phyloP scores from a whole-genome alignment of 2,113 vertebrate species.

The Xiphophorus maculatus region DNA sequence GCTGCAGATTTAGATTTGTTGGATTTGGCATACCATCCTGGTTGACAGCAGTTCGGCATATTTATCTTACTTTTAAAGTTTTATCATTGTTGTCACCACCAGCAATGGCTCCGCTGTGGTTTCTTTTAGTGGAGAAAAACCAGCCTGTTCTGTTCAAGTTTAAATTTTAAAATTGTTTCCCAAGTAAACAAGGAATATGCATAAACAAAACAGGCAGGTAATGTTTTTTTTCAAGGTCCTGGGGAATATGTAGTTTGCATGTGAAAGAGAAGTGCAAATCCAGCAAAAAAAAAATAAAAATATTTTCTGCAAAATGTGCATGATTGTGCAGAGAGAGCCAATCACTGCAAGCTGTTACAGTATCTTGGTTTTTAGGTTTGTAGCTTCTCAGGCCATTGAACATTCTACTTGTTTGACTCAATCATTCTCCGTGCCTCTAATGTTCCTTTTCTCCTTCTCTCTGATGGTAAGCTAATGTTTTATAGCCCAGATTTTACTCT shows the following conservation, averaged over 20 bases:
- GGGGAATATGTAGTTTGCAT: not conserved
- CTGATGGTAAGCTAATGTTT: not conserved
- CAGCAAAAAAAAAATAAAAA: not conserved
- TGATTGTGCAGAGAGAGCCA: not conserved
- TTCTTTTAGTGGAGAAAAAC: too few species aligned
- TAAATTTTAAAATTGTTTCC: too few species aligned
- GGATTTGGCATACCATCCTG: too few species aligned
- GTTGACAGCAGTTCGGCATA: too few species aligned
- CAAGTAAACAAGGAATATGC: not conserved
- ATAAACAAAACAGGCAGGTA: not conserved
- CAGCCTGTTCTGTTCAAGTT: too few species aligned
- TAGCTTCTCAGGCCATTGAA: not conserved
- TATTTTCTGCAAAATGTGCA: not conserved
- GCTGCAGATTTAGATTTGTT: too few species aligned
- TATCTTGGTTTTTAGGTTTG: not conserved
- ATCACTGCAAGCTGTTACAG: too few species aligned
- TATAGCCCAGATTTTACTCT: not conserved
- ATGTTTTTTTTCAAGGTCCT: not conserved
- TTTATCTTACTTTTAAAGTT: too few species aligned
- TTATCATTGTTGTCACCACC: too few species aligned
- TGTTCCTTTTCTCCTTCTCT: not conserved
- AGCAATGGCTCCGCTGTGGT: too few species aligned
- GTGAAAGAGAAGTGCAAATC: not conserved
- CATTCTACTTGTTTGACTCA: not conserved
- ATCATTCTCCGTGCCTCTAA: not conserved